Evolutionary conservation across 2,888 invertebrate species (phyloP).

Genomic region (Caradrina kadenii): DNA sequence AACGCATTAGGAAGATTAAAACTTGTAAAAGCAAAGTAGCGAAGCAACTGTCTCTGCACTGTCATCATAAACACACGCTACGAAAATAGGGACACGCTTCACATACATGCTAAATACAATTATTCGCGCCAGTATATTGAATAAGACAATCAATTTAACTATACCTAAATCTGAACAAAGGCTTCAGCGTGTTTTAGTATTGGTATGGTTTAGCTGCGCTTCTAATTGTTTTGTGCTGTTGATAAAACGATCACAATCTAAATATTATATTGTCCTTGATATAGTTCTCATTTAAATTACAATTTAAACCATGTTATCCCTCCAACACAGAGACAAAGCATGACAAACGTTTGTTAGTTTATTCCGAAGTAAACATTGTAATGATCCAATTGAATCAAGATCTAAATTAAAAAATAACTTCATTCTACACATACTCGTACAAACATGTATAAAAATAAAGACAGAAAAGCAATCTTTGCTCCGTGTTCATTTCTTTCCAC

Average conservation of each 20-base stretch:
- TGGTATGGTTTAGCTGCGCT: constrained; percentile 4
- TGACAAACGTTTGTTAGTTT: constrained; percentile 2
- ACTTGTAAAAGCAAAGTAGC: constrained; percentile 85
- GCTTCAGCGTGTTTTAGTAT: constrained; percentile 15
- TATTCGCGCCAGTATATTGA: constrained; percentile 19
- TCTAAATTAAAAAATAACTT: constrained; percentile 26
- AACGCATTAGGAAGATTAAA: constrained; percentile 89
- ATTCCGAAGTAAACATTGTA: not conserved
- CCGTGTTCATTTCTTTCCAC: constrained; percentile 42
- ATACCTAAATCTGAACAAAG: constrained; percentile 6
- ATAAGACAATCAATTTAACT: constrained; percentile 31
- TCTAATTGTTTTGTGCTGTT: constrained; percentile 4
- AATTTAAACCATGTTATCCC: not conserved
- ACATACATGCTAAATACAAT: constrained; percentile 27
- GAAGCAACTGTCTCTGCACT: constrained; percentile 71
- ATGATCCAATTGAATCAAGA: constrained; percentile 6
- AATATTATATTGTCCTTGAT: not conserved
- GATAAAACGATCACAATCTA: constrained; percentile 1
- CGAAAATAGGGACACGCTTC: constrained; percentile 59
- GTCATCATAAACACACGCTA: constrained; percentile 62
- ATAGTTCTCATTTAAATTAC: too few relatives aligned
- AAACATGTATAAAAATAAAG: constrained; percentile 14
- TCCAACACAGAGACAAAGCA: not conserved
- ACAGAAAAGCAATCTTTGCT: constrained; percentile 45
- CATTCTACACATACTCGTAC: constrained; percentile 10